These are phyloP conservation scores for Microctonus hyperodae DNA, from an alignment of 2,888 invertebrate species.

Conservation along the genomic window DNA sequence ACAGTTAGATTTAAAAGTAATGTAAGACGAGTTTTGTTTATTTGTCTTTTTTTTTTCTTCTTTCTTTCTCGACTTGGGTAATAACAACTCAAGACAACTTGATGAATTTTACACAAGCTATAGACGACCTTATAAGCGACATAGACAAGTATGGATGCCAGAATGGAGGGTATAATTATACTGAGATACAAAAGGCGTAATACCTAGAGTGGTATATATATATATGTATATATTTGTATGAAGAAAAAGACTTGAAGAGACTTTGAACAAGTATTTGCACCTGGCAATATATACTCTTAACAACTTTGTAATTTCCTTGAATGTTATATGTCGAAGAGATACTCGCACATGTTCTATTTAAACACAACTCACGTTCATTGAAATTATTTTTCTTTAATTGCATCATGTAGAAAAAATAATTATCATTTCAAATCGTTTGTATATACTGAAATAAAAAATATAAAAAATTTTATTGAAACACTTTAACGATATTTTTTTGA, in stretches of 20 bases:
- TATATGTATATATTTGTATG: too few species aligned
- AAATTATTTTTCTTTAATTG: background rate
- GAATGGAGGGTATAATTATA: background rate
- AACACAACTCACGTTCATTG: background rate
- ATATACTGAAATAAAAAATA: too few species aligned
- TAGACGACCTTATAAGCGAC: slow-evolving; percentile 20
- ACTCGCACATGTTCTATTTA: background rate
- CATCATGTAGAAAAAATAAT: too few species aligned
- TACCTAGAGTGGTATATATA: background rate
- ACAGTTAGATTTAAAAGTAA: slow-evolving; percentile 1
- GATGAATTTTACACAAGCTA: slow-evolving; percentile 19
- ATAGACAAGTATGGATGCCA: slow-evolving; percentile 19
- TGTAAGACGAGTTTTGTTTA: background rate
- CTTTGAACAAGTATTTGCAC: slow-evolving; percentile 7
- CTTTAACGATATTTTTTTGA: too few species aligned
- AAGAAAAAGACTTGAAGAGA: background rate
- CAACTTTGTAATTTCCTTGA: slow-evolving; percentile 7
- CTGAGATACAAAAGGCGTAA: slow-evolving; percentile 8
- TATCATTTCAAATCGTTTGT: too few species aligned
- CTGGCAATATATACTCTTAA: background rate
- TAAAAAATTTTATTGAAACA: too few species aligned
- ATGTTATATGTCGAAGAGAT: background rate
- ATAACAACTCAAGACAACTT: slow-evolving; percentile 27
- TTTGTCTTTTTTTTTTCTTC: background rate
- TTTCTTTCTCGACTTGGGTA: slow-evolving; percentile 11